A percentile compares a stretch with the other conserved stretches of the same genome.
Evolutionary conservation across 92 coral and sea anemone genomes (phyloP).

Genomic region (Bergia sp.): DNA sequence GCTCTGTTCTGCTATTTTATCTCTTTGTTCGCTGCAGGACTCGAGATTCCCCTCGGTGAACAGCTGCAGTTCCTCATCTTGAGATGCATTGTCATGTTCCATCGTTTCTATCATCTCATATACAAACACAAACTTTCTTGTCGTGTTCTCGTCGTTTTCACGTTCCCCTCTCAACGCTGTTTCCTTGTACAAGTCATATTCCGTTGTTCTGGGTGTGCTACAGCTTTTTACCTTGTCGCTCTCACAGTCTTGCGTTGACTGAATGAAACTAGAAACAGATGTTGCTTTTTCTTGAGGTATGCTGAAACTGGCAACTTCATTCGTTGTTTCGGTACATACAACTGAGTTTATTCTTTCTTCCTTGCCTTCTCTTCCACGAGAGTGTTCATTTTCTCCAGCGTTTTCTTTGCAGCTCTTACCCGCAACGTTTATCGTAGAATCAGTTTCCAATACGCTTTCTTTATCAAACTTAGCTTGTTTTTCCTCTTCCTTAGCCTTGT

Average conservation of each 20-base stretch:
- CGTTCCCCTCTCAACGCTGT: neutral
- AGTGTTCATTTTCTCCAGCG: neutral
- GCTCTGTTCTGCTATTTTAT: neutral
- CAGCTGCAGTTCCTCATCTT: neutral
- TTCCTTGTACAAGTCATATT: conserved; percentile 20
- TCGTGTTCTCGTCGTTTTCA: neutral
- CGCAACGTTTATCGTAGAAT: neutral
- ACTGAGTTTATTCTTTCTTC: neutral
- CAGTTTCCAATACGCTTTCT: conserved; percentile 1
- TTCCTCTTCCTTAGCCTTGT: conserved; percentile 18
- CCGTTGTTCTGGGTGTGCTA: conserved; percentile 40
- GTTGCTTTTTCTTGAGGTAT: neutral
- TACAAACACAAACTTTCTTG: neutral
- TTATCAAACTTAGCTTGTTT: neutral
- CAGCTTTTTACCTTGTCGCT: neutral
- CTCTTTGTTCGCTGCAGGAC: neutral
- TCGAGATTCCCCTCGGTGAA: neutral
- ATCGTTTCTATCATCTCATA: neutral
- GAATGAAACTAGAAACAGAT: neutral
- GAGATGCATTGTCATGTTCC: neutral
- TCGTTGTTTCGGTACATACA: neutral
- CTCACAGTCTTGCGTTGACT: neutral
- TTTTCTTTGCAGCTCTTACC: neutral
- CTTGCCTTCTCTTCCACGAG: neutral
- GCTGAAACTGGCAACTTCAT: neutral